Base-by-base conservation (phyloP, 2,888 invertebrate species). In the Plebejus anna region DNA sequence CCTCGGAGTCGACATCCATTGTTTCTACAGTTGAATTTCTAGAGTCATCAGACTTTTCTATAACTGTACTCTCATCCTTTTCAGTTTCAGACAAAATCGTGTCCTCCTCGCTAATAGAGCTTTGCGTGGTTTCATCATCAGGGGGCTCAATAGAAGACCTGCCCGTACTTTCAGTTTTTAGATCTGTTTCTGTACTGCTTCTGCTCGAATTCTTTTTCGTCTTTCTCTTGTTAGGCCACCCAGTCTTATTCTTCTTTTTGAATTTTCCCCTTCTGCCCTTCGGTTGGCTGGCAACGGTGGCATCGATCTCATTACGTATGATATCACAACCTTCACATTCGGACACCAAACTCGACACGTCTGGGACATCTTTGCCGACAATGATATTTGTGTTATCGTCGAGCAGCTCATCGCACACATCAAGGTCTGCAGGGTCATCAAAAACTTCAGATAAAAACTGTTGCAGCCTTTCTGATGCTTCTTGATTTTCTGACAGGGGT, bases 241-340 rank as follows among this genome's bases (percentile, higher is more conserved):
- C 97, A 0, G 97, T 97, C 79, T 95, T 94, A 87, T 97, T 97
- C 87, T 96, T 96, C 89, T 96, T 96, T 86, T 95, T 95, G 84
- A 96, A 95, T 80, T 94, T 94, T 76, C 95, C 94, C 13, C 91
- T 88, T 22, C 85, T 84, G 82, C 89, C 83, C 82, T 88, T 80
- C 82, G 88, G 81, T 80, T 87, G 81, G 70, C 84, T 84, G 16
- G 83, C 81, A 1, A 85, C 85, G 3, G 79, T 82, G 70, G 86
- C 87, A 55, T 85, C 84, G 51, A 92, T 87, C 81, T 94, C 90
- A 78, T 91, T 87, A 51, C 90, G 85, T 79, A 94, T 89, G 6
- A 90, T 83, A 80, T 92, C 91, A 79, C 93, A 93, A 80, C 86
- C 85, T 51, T 93, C 92, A 79, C 91, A 93, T 78, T 91, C 92